Evolutionary conservation across 53 echinoderm and acorn worm species (phyloP), one percentile per base, ranked within the genome.

Genomic region (Paelopatides confundens): DNA sequence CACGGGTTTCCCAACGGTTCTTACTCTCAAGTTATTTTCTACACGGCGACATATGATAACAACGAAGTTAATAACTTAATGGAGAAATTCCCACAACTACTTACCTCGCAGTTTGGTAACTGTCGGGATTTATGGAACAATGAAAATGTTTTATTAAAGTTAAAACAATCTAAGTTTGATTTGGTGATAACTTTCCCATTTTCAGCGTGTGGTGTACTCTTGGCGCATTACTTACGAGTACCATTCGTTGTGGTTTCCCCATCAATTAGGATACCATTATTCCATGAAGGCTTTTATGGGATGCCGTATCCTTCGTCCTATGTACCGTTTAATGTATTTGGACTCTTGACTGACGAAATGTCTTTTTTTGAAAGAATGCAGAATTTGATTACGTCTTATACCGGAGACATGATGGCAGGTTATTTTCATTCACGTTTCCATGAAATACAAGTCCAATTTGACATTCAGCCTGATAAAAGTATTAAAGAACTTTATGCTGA

Each of bases 241-340:
- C 90, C 90, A 4, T 94, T 92, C 82, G 62, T 85, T 4, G 90
- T 74, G 31, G 84, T 94, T 17, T 64, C 87, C 4, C 90, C 92
- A 13, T 81, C 90, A 4, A 65, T 92, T 14, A 74, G 92, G 29
- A n/a, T 63, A 24, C 82, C 76, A 11, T 9, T n/a, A 12, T 70
- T 91, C 31, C 33, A 52, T 29, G 91, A 91, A 71, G 88, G 92
- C 69, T 65, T 49, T 32, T 83, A 69, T 3, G 95, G 95, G n/a
- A 71, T 92, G 49, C 92, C 95, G 9, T 86, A 71, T 63, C 92
- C 90, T 1, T 90, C 92, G 10, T 87, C 96, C 11, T 96, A 92
- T 63, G 63, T 92, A 9, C 96, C 96, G 17, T 91, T 87, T 47
- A 82, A 64, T 31, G 12, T 51, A 0, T 31, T 82, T 14, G 90